Percentiles rank a stretch among this genome's conserved stretches.
These are phyloP conservation scores for Chaetodon auriga DNA, from an alignment of 2,113 vertebrate species.

Conservation along the genomic window DNA sequence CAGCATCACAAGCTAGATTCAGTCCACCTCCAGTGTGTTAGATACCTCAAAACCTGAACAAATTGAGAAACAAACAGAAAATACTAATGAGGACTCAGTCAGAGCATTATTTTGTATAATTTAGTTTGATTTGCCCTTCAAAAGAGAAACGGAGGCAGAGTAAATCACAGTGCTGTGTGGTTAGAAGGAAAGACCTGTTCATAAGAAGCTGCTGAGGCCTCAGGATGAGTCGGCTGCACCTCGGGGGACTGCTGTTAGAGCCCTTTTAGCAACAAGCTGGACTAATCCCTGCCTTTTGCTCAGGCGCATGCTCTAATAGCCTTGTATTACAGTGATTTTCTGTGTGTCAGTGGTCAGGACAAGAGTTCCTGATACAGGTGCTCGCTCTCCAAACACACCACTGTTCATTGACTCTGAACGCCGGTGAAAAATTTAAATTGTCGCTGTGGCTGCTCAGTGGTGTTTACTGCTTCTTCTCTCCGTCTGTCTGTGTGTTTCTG, in stretches of 20 bases:
- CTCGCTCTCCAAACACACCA: constrained; percentile 44
- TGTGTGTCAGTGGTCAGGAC: constrained; percentile 52
- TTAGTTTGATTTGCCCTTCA: constrained; percentile 8
- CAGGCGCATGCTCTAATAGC: constrained; percentile 57
- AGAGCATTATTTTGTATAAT: neutral
- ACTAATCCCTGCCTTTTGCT: constrained; percentile 65
- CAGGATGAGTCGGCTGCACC: constrained; percentile 55
- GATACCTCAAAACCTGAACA: neutral
- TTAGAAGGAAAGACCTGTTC: constrained; percentile 47
- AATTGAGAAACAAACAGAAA: neutral
- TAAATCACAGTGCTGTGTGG: constrained; percentile 23
- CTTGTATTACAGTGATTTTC: constrained; percentile 55
- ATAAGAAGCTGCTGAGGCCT: constrained; percentile 47
- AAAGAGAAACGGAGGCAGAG: constrained; percentile 14
- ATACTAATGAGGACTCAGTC: neutral
- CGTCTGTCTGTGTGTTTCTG: neutral
- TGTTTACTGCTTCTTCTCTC: constrained; percentile 15
- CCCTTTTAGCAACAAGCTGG: constrained; percentile 55
- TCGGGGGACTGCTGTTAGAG: constrained; percentile 61
- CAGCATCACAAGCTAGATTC: constrained; percentile 11
- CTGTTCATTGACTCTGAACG: constrained; percentile 28
- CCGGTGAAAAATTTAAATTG: constrained; percentile 37
- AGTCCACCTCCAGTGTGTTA: neutral
- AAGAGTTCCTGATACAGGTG: constrained; percentile 45
- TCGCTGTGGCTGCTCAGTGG: neutral